These are phyloP conservation scores for Amphiprion ocellaris DNA, from an alignment of 2,113 vertebrate species.

Conservation along the genomic window DNA sequence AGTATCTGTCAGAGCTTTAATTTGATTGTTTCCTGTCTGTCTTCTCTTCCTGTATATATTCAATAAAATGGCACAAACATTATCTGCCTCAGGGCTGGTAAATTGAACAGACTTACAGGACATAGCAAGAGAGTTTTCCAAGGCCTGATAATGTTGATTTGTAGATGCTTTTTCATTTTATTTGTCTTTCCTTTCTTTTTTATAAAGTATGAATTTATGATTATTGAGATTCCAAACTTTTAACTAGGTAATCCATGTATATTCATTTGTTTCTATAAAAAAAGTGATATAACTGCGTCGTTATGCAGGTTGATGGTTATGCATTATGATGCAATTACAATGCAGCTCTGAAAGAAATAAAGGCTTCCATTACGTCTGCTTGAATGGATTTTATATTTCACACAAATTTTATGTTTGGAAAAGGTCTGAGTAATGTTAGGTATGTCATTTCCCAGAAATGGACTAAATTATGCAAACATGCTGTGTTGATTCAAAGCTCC, in stretches of 20 bases:
- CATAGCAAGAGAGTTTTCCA: slow-evolving; percentile 8
- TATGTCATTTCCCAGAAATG: too few species aligned
- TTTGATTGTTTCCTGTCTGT: slow-evolving; percentile 21
- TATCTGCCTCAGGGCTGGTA: not conserved
- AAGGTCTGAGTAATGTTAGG: too few species aligned
- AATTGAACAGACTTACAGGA: slow-evolving; percentile 5
- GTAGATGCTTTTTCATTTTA: not conserved
- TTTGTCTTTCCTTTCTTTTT: not conserved
- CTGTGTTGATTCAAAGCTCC: too few species aligned
- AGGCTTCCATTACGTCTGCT: too few species aligned
- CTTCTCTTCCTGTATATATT: slow-evolving; percentile 26
- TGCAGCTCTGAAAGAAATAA: too few species aligned
- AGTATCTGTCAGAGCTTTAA: slow-evolving; percentile 7
- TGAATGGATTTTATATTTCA: too few species aligned
- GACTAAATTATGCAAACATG: too few species aligned
- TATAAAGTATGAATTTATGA: not conserved
- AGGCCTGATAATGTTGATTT: slow-evolving; percentile 17
- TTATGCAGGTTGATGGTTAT: not conserved
- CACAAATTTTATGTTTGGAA: too few species aligned
- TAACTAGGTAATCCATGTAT: not conserved
- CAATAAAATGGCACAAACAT: slow-evolving; percentile 17
- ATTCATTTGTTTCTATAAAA: slow-evolving; percentile 3
- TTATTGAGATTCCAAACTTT: not conserved
- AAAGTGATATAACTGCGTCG: not conserved
- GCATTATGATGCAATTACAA: too few species aligned